Evolutionary conservation across 1,140 invertebrate species (phyloP).

Genomic region (Atta colombica): DNA sequence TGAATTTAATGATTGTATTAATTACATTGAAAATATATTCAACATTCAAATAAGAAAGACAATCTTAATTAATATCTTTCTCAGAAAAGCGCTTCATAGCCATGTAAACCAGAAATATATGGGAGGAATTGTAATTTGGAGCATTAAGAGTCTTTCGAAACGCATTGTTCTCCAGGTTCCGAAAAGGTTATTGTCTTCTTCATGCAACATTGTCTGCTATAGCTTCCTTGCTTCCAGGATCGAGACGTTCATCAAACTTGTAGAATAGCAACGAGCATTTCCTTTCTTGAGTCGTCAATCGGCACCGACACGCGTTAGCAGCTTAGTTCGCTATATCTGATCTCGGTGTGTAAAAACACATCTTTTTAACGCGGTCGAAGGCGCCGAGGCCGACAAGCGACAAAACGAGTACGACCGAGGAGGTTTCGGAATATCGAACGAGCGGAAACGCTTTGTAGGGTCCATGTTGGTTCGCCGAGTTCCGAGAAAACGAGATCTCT

Average conservation of each 20-base stretch:
- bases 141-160: background rate
- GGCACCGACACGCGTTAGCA: slow-evolving; percentile 71
- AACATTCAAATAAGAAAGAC: background rate
- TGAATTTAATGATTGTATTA: background rate
- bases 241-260: slow-evolving; percentile 11
- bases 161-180: background rate
- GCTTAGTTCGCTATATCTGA: slow-evolving; percentile 66
- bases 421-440: slow-evolving; percentile 80
- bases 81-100: background rate
- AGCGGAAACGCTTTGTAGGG: slow-evolving; percentile 79
- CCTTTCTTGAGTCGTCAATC: slow-evolving; percentile 75
- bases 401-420: slow-evolving; percentile 77
- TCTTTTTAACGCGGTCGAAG: slow-evolving; percentile 74
- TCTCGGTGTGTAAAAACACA: slow-evolving; percentile 71
- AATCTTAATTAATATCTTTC: slow-evolving; percentile 28
- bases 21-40: background rate
- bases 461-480: slow-evolving; percentile 70
- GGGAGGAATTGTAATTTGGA: background rate
- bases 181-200: background rate
- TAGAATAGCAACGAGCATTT: slow-evolving; percentile 66
- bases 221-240: slow-evolving; percentile 6
- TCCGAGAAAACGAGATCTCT: slow-evolving; percentile 80
- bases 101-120: background rate
- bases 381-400: slow-evolving; percentile 62
- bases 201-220: background rate